Base-by-base conservation (phyloP, 1,140 invertebrate genomes). In the Globodera rostochiensis region DNA sequence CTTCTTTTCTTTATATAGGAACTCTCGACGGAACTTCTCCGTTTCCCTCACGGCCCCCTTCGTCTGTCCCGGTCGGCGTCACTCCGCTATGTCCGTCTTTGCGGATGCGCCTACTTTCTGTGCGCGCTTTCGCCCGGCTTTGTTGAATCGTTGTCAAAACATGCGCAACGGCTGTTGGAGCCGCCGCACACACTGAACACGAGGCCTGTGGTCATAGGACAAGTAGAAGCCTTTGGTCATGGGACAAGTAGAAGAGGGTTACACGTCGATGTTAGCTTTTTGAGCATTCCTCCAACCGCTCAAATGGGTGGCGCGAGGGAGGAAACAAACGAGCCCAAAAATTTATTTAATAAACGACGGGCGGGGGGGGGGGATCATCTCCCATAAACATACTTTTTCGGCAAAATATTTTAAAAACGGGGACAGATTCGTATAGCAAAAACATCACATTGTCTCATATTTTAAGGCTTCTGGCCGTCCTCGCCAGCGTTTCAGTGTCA, bases 61-160 rank as follows among this genome's bases (percentile, higher is more conserved):
- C 4, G 0, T 8, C 3, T 60, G 57, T 19, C 57, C 57, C 11
- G 0, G 19, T 60, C 57, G 57, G 57, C 11, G 13, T 60, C 57
- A 5, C 57, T 60, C 57, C 57, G 57, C 9, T 60, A 60, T 8
- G 67, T 25, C 1, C 78, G 69, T 46, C 47, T 80, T 13, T 49
- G 77, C 21, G 53, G 66, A 8, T 82, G 74, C 1, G 64, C 82
- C n/a, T 82, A 82, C 73, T 82, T 82, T 73, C 19, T 82, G 3
- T 82, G 81, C 73, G 66, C 78, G 8, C 57, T 82, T 60, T 82
- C 21, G n/a, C 74, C 46, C 15, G 21, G 73, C 45, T 82, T 82
- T 45, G 53, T 76, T 19, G 81, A 82, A 60, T 73, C 73, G 21
- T 46, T 82, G 25, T 7, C 21, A 1, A 64, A 13, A 25, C 66